phyloP scores from a whole-genome alignment of 92 coral and sea anemone genomes.

The Porites divaricata region DNA sequence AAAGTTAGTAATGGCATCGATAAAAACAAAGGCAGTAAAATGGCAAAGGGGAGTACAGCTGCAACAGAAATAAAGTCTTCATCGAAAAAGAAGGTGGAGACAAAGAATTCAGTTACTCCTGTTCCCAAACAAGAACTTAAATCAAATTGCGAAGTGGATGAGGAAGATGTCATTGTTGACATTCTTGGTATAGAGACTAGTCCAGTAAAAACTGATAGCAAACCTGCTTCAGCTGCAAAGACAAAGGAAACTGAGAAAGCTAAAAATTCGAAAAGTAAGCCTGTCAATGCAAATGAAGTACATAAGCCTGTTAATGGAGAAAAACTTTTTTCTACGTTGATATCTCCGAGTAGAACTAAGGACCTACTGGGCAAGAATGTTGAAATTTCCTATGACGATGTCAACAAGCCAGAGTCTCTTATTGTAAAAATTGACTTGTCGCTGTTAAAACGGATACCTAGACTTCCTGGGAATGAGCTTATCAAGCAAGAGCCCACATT shows the following conservation, averaged over 20 bases:
- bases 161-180: constrained; percentile 76
- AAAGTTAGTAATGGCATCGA: constrained; percentile 18
- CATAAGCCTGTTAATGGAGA: constrained; percentile 60
- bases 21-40: constrained; percentile 40
- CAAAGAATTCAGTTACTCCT: neutral
- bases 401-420: constrained; percentile 84
- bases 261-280: constrained; percentile 28
- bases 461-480: constrained; percentile 45
- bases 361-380: constrained; percentile 66
- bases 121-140: constrained; percentile 14
- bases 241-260: constrained; percentile 33
- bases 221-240: constrained; percentile 25
- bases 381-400: constrained; percentile 71
- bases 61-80: constrained; percentile 20
- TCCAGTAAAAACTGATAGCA: constrained; percentile 40
- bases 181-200: constrained; percentile 71
- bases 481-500: constrained; percentile 48
- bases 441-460: constrained; percentile 88
- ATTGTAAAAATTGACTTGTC: constrained; percentile 94
- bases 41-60: constrained; percentile 24
- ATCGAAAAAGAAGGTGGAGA: constrained; percentile 41
- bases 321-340: constrained; percentile 44
- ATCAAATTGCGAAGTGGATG: constrained; percentile 68
- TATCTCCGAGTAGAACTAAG: constrained; percentile 53
- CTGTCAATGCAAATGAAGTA: constrained; percentile 50